A percentile compares a stretch with the other conserved stretches of the same genome.
Conservation (phyloP, 2,113 vertebrate genomes). For the Fregata magnificens region DNA sequence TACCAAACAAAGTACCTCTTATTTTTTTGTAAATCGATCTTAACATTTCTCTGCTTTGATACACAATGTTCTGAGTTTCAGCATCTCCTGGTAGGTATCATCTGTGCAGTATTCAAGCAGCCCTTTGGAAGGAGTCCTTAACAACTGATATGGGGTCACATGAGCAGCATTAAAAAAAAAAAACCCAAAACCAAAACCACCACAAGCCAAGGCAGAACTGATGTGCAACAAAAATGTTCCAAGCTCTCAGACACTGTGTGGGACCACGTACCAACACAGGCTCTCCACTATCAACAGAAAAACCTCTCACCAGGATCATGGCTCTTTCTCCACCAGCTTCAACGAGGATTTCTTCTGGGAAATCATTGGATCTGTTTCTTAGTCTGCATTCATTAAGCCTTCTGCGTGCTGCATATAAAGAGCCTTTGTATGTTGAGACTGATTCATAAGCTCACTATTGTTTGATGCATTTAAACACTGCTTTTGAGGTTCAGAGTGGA, state of each 20-base stretch:
- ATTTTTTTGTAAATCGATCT: neutral
- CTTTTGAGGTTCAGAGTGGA: neutral
- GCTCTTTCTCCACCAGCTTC: neutral
- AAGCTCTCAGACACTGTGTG: neutral
- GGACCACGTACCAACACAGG: neutral
- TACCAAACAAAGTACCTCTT: neutral
- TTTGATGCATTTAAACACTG: neutral
- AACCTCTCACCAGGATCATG: neutral
- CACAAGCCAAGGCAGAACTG: neutral
- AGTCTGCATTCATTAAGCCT: neutral
- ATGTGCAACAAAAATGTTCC: neutral
- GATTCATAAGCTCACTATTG: conserved; percentile 20
- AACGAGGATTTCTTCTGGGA: neutral
- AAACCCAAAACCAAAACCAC: neutral
- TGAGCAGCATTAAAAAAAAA: neutral
- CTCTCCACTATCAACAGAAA: neutral
- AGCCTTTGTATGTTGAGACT: neutral
- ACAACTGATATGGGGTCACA: neutral
- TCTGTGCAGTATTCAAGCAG: neutral
- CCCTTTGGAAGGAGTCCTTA: neutral
- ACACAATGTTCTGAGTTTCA: neutral
- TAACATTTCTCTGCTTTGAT: neutral
- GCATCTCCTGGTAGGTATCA: neutral
- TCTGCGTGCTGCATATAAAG: conserved; percentile 2
- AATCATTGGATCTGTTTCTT: neutral